Evolutionary conservation across 1,140 invertebrate species (phyloP), one percentile per base, ranked within the genome.

Genomic region (Agrypnia vestita): DNA sequence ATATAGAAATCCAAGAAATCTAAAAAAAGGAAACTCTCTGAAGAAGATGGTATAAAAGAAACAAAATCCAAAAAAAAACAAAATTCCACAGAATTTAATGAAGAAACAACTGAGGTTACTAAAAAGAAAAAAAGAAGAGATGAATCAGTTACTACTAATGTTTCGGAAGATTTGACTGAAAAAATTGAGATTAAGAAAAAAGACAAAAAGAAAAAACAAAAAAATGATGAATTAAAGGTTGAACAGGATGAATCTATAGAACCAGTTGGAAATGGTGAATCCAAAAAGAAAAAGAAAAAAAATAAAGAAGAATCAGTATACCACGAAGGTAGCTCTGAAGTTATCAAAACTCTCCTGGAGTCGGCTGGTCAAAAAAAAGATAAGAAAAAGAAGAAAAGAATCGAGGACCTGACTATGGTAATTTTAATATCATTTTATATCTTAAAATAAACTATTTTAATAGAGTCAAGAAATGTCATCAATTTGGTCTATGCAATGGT

Each of bases 221-320:
- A 62, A 21, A 62, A 62, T 62, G 21, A 21, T 10, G 21, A 62
- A 35, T 35, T 62, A 25, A 13, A 62, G 53, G 4, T 8, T 62
- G 59, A 62, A 25, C 77, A 73, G 67, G 47, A 17, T 47, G 51
- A 80, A 53, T 73, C 84, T 53, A 74, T 56, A 13, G 61, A n/a
- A 49, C 59, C 51, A 51, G 46, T 59, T 76, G 53, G 79, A 69
- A 71, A 73, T 71, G 35, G 4, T 75, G 55, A 8, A 78, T 49
- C 25, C 85, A 85, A 15, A 61, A 83, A 46, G 71, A 76, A 51
- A 43, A 74, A 12, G 82, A 85, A 47, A 74, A 83, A 83, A n/a
- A 44, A 43, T n/a, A 35, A 25, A 64, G 62, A 64, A 15, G 25
- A 21, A 21, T 17, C 8, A 62, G 25, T 4, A 35, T 35, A 35